Percentiles rank a stretch among this genome's conserved stretches.
Conservation (phyloP, 2,888 invertebrate species). For the Epirrita christyi region DNA sequence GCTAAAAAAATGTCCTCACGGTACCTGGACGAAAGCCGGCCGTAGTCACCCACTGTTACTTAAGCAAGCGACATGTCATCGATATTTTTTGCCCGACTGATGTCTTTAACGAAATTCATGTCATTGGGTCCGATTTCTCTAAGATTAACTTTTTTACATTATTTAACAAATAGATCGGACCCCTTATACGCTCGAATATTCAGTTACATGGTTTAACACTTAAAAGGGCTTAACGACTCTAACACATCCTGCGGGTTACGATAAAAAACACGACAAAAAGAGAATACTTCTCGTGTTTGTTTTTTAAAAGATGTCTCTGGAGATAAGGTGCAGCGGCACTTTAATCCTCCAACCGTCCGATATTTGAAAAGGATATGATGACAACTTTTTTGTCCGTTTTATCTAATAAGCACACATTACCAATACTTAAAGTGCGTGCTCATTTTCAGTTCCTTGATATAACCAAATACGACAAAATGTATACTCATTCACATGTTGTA, state of each 20-base stretch:
- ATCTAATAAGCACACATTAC: constrained; percentile 78
- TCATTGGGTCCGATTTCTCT: constrained; percentile 82
- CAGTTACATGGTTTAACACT: constrained; percentile 85
- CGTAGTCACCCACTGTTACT: constrained; percentile 66
- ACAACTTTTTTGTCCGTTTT: constrained; percentile 80
- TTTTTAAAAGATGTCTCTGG: constrained; percentile 84
- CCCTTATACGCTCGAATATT: constrained; percentile 82
- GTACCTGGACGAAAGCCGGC: constrained; percentile 65
- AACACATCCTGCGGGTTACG: constrained; percentile 85
- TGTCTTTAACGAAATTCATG: constrained; percentile 83
- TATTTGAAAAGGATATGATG: constrained; percentile 85
- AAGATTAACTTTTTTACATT: constrained; percentile 81
- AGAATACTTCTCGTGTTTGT: constrained; percentile 82
- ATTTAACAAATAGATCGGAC: constrained; percentile 84
- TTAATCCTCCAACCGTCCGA: constrained; percentile 81
- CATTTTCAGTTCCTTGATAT: constrained; percentile 36
- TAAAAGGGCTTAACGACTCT: constrained; percentile 85
- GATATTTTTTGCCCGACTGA: constrained; percentile 78
- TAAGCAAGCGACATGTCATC: constrained; percentile 69
- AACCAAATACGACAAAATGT: constrained; percentile 33
- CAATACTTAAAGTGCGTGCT: constrained; percentile 61
- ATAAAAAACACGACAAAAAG: constrained; percentile 82
- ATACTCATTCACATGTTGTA: constrained; percentile 16
- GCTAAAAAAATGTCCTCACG: constrained; percentile 59
- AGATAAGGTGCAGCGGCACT: constrained; percentile 83